Base-by-base conservation (phyloP, 1,140 invertebrate genomes). In the Formica selysi region DNA sequence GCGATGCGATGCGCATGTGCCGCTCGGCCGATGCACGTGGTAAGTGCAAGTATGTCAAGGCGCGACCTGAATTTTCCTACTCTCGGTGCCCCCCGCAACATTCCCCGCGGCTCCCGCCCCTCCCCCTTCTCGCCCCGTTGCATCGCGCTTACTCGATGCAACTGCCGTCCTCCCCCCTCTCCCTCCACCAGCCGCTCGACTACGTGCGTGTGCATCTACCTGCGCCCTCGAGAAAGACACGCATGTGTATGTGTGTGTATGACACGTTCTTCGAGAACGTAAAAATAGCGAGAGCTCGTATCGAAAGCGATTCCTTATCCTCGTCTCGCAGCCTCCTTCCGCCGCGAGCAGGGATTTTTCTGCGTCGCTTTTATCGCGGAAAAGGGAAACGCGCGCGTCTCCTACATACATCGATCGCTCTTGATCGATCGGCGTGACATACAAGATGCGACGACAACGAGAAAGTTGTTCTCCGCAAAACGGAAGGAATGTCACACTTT, bases 51-150 rank as follows among this genome's bases (percentile, higher is more conserved):
- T 95, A 92, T 95, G 95, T 95, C 95, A 95, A 95, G 95, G 95
- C 95, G 94, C 94, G 95, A 95, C 95, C 95, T 95, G 95, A 95
- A 95, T 95, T 95, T 95, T 95, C 95, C 94, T 95, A 94, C 93
- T 94, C 94, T 93, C 90, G 74, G 68, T 89, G 67, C 90, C 90
- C 89, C 68, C 79, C 91, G 57, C 41, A n/a, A 36, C 59, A 41
- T 61, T 36, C 44, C 54, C 57, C 71, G 22, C 62, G 3, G 13
- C 48, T 16, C 16, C 48, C 48, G 4, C 3, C 19, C 10, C 2
- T 13, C 19, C 41, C 29, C 76, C 48, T 57, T 19, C 78, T n/a
- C 62, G 10, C 13, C n/a, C 48, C 71, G 61, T 76, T 89, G 74
- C 88, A 79, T 71, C 65, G 64, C 78, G 85, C 59, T 85, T 85